A percentile compares a stretch with the other conserved stretches of the same genome.
phyloP scores from a whole-genome alignment of 2,888 invertebrate genomes.

The Panorpa germanica region DNA sequence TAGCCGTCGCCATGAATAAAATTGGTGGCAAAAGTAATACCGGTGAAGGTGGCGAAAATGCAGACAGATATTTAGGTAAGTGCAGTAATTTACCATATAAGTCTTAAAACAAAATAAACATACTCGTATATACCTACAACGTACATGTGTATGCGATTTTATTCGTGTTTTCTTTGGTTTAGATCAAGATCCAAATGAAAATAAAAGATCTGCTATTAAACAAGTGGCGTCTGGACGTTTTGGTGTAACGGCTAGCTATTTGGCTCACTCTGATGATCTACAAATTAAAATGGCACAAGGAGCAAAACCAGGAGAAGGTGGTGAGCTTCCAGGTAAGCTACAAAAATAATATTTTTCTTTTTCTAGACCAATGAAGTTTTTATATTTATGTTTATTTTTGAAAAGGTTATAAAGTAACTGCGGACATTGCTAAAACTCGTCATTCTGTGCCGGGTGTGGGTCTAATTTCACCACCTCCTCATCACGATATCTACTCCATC shows the following conservation, averaged over 20 bases:
- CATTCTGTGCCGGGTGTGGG: slow-evolving; percentile 96
- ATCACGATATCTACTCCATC: slow-evolving; percentile 99
- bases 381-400: slow-evolving; percentile 8
- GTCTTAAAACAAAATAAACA: background rate
- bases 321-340: slow-evolving; percentile 68
- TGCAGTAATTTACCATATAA: slow-evolving; percentile 3
- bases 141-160: slow-evolving; percentile 1
- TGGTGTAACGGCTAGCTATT: slow-evolving; percentile 92
- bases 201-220: slow-evolving; percentile 87
- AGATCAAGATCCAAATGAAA: slow-evolving; percentile 59
- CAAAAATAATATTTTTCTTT: slow-evolving; percentile 6
- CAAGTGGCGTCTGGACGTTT: slow-evolving; percentile 98
- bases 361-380: slow-evolving; percentile 6
- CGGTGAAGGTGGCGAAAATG: slow-evolving; percentile 87
- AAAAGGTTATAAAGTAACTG: slow-evolving; percentile 62
- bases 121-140: too few relatives aligned
- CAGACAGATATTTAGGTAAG: slow-evolving; percentile 51
- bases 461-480: slow-evolving; percentile 95
- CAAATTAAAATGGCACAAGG: slow-evolving; percentile 99
- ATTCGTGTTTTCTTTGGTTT: slow-evolving; percentile 7
- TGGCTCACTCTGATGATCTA: slow-evolving; percentile 93
- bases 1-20: slow-evolving; percentile 95
- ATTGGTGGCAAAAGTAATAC: slow-evolving; percentile 97
- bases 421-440: slow-evolving; percentile 86
- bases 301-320: slow-evolving; percentile 98